Evolutionary conservation across 2,113 vertebrate genomes (phyloP).

Genomic region (Meleagris gallopavo): DNA sequence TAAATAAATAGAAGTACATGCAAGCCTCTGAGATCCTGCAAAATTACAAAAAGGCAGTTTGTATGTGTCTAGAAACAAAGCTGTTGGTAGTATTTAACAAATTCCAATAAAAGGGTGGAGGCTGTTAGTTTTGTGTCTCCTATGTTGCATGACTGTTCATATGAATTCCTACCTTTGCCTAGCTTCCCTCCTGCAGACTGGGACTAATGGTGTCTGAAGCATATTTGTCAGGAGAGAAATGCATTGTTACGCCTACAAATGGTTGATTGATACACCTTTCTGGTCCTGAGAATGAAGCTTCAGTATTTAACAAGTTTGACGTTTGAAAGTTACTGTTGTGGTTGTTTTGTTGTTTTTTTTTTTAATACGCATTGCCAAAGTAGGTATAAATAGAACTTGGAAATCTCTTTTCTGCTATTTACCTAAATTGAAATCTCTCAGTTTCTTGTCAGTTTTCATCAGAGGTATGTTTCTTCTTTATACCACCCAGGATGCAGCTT

Average conservation of each 20-base stretch:
- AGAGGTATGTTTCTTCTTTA: not conserved
- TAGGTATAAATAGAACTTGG: not conserved
- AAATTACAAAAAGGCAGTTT: not conserved
- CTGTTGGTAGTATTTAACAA: not conserved
- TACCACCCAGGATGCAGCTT: slow-evolving; percentile 52
- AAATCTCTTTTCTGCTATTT: not conserved
- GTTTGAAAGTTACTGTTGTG: not conserved
- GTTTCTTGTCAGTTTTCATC: not conserved
- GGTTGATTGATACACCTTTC: not conserved
- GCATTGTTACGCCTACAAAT: not conserved
- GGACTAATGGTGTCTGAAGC: not conserved
- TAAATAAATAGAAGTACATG: not conserved
- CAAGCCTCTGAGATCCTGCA: not conserved
- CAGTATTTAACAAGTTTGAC: not conserved
- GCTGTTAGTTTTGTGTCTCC: rapidly evolving
- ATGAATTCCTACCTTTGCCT: not conserved
- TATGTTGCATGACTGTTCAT: not conserved
- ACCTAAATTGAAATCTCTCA: not conserved
- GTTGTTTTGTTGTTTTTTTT: not conserved
- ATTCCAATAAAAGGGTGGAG: not conserved
- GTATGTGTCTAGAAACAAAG: not conserved
- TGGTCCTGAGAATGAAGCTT: not conserved
- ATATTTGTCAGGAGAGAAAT: not conserved
- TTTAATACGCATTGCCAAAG: not conserved
- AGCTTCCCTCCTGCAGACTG: not conserved